These are phyloP conservation scores for Scleropages formosus DNA, from an alignment of 2,797 vertebrate species.

Conservation along the genomic window DNA sequence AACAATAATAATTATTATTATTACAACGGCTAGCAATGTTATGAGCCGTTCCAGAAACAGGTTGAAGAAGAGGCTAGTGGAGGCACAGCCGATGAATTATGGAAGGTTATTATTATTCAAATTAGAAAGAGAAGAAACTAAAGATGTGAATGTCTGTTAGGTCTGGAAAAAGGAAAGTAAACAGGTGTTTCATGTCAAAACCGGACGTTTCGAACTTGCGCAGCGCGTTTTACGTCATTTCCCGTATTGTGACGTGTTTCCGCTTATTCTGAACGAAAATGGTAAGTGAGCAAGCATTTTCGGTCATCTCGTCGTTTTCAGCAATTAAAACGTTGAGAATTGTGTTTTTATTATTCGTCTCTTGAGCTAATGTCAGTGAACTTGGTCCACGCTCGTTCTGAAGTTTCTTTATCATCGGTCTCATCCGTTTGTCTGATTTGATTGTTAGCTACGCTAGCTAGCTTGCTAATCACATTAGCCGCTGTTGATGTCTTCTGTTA, in stretches of 20 bases:
- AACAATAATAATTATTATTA: no score
- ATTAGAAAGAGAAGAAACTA: no score
- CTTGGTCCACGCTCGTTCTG: no score
- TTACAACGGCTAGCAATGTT: slow-evolving; percentile 73
- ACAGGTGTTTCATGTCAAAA: no score
- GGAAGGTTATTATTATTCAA: no score
- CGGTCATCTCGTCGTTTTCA: slow-evolving; percentile 31
- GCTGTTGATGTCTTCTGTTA: neutral
- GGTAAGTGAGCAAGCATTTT: slow-evolving; percentile 75
- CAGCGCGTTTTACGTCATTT: slow-evolving; percentile 22
- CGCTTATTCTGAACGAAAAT: slow-evolving; percentile 52
- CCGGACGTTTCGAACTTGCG: neutral
- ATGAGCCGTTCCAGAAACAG: slow-evolving; percentile 83
- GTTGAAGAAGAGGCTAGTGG: slow-evolving; percentile 84
- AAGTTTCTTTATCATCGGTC: no score
- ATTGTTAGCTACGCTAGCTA: neutral
- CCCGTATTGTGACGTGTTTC: slow-evolving; percentile 56
- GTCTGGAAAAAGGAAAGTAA: no score
- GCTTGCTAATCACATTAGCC: neutral
- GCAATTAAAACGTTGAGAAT: neutral
- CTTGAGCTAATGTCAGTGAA: neutral
- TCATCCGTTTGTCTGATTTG: no score
- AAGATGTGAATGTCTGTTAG: no score
- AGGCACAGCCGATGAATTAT: slow-evolving; percentile 79
- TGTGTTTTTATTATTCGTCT: neutral